Evolutionary conservation across 2,113 vertebrate genomes (phyloP), one percentile per base, ranked within the genome.

Genomic region (Salminus brasiliensis): DNA sequence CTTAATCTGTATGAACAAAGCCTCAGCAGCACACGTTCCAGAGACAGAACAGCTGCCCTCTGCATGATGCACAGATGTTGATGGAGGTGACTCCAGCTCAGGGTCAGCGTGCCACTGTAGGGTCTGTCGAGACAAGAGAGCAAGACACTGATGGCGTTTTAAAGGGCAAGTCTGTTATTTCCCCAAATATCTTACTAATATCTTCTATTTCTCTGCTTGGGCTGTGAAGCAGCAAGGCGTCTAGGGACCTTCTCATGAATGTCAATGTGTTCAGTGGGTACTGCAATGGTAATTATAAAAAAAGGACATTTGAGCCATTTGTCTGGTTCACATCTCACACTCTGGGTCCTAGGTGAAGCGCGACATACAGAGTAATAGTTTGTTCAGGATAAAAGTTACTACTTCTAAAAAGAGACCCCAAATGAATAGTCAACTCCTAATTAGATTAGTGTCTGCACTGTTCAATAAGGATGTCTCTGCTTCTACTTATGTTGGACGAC

Each of bases 11-110:
- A 66, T 39, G 12, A 39, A 18, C 62, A 66, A 66, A 36, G 9
- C 21, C 32, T 66, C 7, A 39, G 32, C 36, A n/a, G 34, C 34
- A 66, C 32, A n/a, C 39, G 32, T 39, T 36, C n/a, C 62, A 39
- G 29, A 63, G 60, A 15, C 60, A 63, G 29, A 63, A 63, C 32
- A 66, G 62, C 62, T 39, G 62, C 34, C 62, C 34, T 66, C 62
- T 66, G 62, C 8, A 32, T 23, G 21, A 39, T 39, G 62, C 62
- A 39, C 62, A 66, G 62, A 66, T 66, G 62, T 66, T 21, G 62
- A 34, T 39, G 34, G 32, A 36, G 32, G 18, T 66, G 62, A 66
- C 36, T 21, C 21, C 21, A n/a, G 21, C 21, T 66, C 21, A 66
- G 62, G 34, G 34, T 66, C 34, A 39, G 62, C 9, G 30, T 63